Evolutionary conservation across 2,113 vertebrate genomes (phyloP), one percentile per base, ranked within the genome.

Genomic region (Aramus guarauna): DNA sequence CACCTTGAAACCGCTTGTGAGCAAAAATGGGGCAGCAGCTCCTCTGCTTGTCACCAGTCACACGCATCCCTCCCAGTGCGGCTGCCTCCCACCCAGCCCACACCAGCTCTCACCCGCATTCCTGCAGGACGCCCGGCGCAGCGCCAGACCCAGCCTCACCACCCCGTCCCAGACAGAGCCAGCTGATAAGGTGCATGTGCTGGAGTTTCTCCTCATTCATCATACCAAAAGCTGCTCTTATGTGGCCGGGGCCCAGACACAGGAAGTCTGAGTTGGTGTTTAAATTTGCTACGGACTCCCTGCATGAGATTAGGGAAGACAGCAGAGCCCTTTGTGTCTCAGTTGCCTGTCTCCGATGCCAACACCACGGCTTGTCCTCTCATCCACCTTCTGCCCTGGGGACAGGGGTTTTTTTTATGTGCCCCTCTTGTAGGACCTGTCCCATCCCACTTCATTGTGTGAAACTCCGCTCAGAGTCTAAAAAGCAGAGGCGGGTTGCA

Each of bases 71-170:
- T 85, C 75, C 37, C 55, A 58, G 62, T 6, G 36, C 16, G 62
- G 6, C 64, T 60, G 58, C 32, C 66, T 82, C 56, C 62, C 56
- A 47, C 23, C 15, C 68, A 58, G 62, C 39, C 75, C 69, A 37
- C n/a, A 45, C 2, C 67, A 90, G 52, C 60, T 69, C 47, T 39
- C 58, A n/a, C 24, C 30, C 37, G 2, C 29, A 3, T 15, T 43
- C 30, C 72, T 78, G 60, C 66, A 56, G 43, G 66, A 37, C 0
- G 0, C 32, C 36, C 19, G 2, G 5, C 1, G 0, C 1, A 1
- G 55, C 37, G 30, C 29, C 0, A 0, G 29, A 62, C 36, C 53
- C 34, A 62, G 41, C 30, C 48, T 77, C 48, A 32, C 20, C n/a
- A 17, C 32, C 15, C 10, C 6, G 1, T 20, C 50, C 55, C 67